These are phyloP conservation scores for Dicyrtoma fusca DNA, from an alignment of 2,888 invertebrate species.

Conservation along the genomic window DNA sequence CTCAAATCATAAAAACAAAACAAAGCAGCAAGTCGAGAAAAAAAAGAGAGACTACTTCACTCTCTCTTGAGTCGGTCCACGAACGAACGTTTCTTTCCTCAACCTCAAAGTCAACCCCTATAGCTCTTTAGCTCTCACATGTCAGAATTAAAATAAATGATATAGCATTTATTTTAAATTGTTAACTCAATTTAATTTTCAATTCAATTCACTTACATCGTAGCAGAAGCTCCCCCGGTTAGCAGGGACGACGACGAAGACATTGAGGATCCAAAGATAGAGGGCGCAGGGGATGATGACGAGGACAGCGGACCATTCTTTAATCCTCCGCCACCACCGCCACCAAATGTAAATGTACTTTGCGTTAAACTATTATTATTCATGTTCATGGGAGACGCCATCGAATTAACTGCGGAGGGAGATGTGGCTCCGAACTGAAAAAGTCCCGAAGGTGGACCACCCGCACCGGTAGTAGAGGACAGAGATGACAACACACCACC, in stretches of 20 bases:
- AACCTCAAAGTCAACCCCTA: too few relatives aligned
- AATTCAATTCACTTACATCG: too few relatives aligned
- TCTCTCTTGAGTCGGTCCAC: too few relatives aligned
- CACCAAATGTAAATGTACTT: conserved; percentile 26
- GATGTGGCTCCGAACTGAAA: conserved; percentile 30
- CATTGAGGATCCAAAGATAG: conserved; percentile 31
- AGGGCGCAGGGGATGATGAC: conserved; percentile 19
- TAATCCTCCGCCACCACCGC: conserved; percentile 5
- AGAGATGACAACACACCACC: not conserved
- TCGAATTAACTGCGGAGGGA: conserved; percentile 1
- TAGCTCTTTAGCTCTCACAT: too few relatives aligned
- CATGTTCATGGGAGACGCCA: conserved; percentile 1
- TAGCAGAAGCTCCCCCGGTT: conserved; percentile 4
- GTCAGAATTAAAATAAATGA: not conserved
- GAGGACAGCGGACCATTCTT: conserved; percentile 22
- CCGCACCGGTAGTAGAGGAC: not conserved
- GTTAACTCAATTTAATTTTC: not conserved
- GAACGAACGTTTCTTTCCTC: too few relatives aligned
- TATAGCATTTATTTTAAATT: too few relatives aligned
- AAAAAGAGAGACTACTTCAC: too few relatives aligned
- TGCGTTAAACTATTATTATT: conserved; percentile 24
- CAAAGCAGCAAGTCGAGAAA: too few relatives aligned
- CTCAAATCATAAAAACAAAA: too few relatives aligned
- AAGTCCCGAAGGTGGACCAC: conserved; percentile 24
- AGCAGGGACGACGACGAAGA: not conserved